These are phyloP conservation scores for Drosophila novamexicana DNA, from an alignment of 1,140 invertebrate genomes.

Conservation along the genomic window DNA sequence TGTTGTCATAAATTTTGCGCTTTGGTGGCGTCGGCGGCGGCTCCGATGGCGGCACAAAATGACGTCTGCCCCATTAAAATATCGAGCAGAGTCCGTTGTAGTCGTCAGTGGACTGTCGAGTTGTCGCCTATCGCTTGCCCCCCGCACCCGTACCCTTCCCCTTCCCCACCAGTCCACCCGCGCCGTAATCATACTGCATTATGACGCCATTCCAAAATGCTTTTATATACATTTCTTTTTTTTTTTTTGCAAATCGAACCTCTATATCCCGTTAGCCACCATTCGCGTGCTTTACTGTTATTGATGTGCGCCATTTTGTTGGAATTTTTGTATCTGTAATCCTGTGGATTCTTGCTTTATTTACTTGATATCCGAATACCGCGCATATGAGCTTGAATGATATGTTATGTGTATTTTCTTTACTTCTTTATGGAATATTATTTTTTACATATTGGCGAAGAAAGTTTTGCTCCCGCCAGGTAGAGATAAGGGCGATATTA, in stretches of 20 bases:
- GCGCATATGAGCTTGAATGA: not conserved
- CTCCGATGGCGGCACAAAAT: slow-evolving; percentile 68
- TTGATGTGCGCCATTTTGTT: slow-evolving; percentile 67
- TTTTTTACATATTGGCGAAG: no score
- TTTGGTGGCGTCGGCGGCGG: slow-evolving; percentile 61
- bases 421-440: no score
- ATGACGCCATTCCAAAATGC: slow-evolving; percentile 64
- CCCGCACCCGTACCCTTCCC: not conserved
- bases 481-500: no score
- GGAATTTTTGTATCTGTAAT: slow-evolving; percentile 30
- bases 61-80: slow-evolving; percentile 81
- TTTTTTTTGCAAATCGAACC: slow-evolving; percentile 43
- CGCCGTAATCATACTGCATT: slow-evolving; percentile 45
- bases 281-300: slow-evolving; percentile 58
- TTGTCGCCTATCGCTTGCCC: not conserved
- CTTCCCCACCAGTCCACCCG: not conserved
- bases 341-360: slow-evolving; percentile 1
- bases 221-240: slow-evolving; percentile 10
- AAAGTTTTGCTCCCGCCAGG: no score
- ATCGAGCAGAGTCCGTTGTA: slow-evolving; percentile 59
- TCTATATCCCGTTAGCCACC: slow-evolving; percentile 27
- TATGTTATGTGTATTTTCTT: not conserved
- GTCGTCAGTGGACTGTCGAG: slow-evolving; percentile 28
- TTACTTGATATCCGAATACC: not conserved
- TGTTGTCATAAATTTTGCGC: slow-evolving; percentile 81